These are phyloP conservation scores for Dermolepida albohirtum DNA, from an alignment of 2,888 invertebrate genomes.

Conservation along the genomic window DNA sequence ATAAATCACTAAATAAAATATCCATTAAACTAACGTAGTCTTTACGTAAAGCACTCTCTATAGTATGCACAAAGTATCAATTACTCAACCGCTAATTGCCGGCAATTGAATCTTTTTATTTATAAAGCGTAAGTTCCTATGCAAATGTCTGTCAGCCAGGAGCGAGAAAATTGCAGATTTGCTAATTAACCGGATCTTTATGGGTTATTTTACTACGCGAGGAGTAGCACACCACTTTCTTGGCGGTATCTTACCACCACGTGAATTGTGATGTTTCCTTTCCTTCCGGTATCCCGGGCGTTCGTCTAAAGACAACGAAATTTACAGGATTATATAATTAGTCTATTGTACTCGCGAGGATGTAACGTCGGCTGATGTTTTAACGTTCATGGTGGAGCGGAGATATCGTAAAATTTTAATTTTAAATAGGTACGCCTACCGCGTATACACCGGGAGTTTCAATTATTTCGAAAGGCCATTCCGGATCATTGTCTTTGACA, in stretches of 20 bases:
- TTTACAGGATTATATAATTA: constrained; percentile 34
- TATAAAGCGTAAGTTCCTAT: constrained; percentile 13
- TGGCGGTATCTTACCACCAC: not conserved
- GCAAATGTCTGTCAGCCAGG: constrained; percentile 12
- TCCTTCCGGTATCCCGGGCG: constrained; percentile 14
- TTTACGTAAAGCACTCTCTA: not conserved
- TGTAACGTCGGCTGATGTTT: not conserved
- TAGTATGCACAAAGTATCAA: constrained; percentile 2
- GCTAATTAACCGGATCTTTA: constrained; percentile 30
- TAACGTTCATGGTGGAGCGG: not conserved
- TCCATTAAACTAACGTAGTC: not conserved
- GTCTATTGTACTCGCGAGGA: constrained; percentile 20
- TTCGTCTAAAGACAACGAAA: constrained; percentile 7
- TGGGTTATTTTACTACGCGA: constrained; percentile 7
- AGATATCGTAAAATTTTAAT: constrained; percentile 17
- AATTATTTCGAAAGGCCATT: not conserved
- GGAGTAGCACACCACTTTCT: constrained; percentile 8
- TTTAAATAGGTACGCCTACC: not conserved
- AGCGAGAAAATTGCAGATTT: constrained; percentile 21
- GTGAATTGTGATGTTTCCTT: constrained; percentile 17
- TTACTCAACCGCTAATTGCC: constrained; percentile 31
- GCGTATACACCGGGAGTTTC: too few relatives aligned
- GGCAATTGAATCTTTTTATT: constrained; percentile 18
- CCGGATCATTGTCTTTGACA: not conserved
- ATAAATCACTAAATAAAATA: too few relatives aligned